Base-by-base conservation (phyloP, 2,888 invertebrate species). In the Liopterus haemorrhoidalis region DNA sequence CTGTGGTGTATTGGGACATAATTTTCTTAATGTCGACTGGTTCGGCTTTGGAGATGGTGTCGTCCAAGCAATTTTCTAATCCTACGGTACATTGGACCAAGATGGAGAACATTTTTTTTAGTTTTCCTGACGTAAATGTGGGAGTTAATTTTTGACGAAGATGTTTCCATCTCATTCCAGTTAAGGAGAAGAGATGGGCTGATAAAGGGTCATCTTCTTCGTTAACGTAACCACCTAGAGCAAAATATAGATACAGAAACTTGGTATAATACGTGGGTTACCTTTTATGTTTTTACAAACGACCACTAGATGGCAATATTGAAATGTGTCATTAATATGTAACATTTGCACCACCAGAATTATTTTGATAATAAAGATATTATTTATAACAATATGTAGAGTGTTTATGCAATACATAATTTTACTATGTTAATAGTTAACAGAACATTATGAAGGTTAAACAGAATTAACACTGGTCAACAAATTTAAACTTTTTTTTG, bases 121-220 rank as follows among this genome's bases (percentile, higher is more conserved):
- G 61, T 59, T 79, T 80, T 4, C 75, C 76, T 0, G 78, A 70
- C 0, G 81, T 73, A 54, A 82, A 82, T 0, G 76, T 72, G 0
- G 81, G 77, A 1, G 80, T 72, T 54, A 82, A 62, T 53, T 78
- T 79, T 0, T 68, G 52, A 5, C 82, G 69, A 16, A 81, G 58
- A 15, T 66, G 68, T 54, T 72, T 78, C 83, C 84, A 85, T 11
- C 69, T 65, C 6, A 70, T 62, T 0, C 74, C 77, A 28, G 67
- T 67, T 27, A 74, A 56, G 49, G 71, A 66, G 53, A 81, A 77
- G 1, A 82, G 59, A 57, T 76, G 74, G 0, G 68, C 72, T 1
- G 75, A 70, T 12, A 79, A 49, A 0, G 73, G 76, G 58, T 80
- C 78, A 3, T 70, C 67, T 4, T 70, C 62, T 33, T 76, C 76